Conservation (phyloP, 2,797 vertebrate genomes). For the Odontamblyopus lacepedii region DNA sequence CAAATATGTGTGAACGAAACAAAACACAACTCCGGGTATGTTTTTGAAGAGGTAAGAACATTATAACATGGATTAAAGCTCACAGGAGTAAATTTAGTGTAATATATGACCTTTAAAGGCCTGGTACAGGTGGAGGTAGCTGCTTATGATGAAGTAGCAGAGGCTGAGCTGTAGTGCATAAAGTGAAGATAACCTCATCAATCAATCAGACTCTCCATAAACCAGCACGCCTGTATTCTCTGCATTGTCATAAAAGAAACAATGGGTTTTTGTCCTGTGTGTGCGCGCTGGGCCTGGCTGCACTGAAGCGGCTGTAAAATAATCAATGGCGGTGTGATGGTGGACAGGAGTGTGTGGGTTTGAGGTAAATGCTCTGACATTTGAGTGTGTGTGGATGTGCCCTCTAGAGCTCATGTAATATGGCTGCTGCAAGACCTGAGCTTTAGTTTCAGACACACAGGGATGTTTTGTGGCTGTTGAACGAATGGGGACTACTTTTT, state of each 20-base stretch:
- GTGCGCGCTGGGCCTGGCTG: constrained; percentile 6
- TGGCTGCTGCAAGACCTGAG: background rate
- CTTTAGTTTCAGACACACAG: background rate
- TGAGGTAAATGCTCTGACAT: constrained; percentile 15
- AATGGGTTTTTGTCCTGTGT: constrained; percentile 49
- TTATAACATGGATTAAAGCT: no score
- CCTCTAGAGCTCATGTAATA: background rate
- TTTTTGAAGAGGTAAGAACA: no score
- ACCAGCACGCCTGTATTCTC: constrained; percentile 18
- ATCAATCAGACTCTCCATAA: constrained; percentile 36
- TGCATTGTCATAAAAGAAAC: constrained; percentile 46
- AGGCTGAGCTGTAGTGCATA: constrained; percentile 31
- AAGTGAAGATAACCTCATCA: constrained; percentile 49
- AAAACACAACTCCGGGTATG: no score
- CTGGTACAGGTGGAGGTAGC: constrained; percentile 6
- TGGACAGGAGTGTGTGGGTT: constrained; percentile 9
- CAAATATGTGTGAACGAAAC: no score
- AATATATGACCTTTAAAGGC: background rate
- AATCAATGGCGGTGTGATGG: constrained; percentile 56
- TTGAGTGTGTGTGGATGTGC: background rate
- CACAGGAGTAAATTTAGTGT: background rate
- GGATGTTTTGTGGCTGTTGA: background rate
- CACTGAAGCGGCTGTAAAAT: constrained; percentile 22
- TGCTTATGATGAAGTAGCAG: constrained; percentile 45
- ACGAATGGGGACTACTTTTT: background rate